Conservation (phyloP, 2,113 vertebrate species). For the Mus pahari region DNA sequence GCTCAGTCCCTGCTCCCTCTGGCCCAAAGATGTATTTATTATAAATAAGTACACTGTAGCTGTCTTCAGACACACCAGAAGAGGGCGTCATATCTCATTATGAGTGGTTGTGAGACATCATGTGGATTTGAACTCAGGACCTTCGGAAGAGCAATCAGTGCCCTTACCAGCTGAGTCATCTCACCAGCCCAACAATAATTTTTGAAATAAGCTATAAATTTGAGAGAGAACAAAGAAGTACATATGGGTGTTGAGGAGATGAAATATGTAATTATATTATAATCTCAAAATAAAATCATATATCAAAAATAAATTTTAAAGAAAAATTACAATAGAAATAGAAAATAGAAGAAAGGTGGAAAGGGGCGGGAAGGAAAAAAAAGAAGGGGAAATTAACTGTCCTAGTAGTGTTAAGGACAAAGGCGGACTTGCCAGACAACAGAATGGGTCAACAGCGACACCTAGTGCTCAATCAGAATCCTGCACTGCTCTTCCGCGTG, state of each 20-base stretch:
- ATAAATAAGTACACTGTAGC: too few species aligned
- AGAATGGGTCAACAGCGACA: constrained; percentile 82
- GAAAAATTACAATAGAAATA: background rate
- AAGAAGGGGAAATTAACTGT: background rate
- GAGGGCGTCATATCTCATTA: too few species aligned
- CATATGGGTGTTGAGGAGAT: background rate
- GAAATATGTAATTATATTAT: background rate
- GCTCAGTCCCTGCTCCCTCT: too few species aligned
- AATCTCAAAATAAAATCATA: background rate
- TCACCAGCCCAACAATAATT: background rate
- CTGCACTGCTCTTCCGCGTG: background rate
- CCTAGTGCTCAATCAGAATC: constrained; percentile 71
- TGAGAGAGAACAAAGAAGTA: background rate
- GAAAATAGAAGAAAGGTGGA: too few species aligned
- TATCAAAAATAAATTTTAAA: background rate
- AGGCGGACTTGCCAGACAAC: rapidly evolving
- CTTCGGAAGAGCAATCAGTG: too few species aligned
- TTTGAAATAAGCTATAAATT: background rate
- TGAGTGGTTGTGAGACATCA: too few species aligned
- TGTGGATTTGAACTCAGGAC: too few species aligned
- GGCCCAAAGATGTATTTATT: too few species aligned
- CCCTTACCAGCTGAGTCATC: too few species aligned
- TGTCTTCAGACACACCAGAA: too few species aligned
- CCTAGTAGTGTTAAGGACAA: background rate
- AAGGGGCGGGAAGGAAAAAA: background rate